Evolutionary conservation across 2,797 vertebrate genomes (phyloP).

Genomic region (Caiman crocodilus): DNA sequence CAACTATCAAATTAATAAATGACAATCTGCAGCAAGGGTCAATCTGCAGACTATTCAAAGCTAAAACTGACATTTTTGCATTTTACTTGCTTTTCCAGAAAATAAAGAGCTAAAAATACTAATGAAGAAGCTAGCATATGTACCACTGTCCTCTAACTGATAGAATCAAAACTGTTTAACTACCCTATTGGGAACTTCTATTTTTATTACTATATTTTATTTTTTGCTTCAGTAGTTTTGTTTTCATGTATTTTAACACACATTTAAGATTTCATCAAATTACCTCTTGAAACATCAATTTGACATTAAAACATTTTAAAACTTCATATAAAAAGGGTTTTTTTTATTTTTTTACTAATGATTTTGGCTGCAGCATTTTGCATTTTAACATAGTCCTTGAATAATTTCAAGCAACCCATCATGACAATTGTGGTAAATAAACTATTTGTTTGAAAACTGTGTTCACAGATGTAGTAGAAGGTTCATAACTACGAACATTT

Average conservation of each 20-base stretch:
- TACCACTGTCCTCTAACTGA: background rate
- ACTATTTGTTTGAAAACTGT: background rate
- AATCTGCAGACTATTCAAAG: background rate
- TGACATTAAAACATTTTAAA: too few species aligned
- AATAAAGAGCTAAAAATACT: constrained; percentile 25
- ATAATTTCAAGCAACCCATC: too few species aligned
- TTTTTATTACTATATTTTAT: too few species aligned
- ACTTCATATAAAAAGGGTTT: too few species aligned
- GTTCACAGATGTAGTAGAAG: background rate
- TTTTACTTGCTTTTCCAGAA: constrained; percentile 41
- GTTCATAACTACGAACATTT: background rate
- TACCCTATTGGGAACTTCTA: background rate
- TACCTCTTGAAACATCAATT: too few species aligned
- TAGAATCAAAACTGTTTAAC: background rate
- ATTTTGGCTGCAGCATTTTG: too few species aligned
- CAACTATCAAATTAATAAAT: background rate
- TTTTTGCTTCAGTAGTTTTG: too few species aligned
- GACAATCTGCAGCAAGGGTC: constrained; percentile 9
- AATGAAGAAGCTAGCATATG: constrained; percentile 47
- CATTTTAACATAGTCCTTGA: too few species aligned
- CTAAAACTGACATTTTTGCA: background rate
- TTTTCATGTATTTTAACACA: too few species aligned
- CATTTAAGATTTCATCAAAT: too few species aligned
- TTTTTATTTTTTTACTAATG: too few species aligned
- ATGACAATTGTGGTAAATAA: background rate